Base-by-base conservation (phyloP, 2,888 invertebrate genomes). In the Allophyes oxyacanthae region DNA sequence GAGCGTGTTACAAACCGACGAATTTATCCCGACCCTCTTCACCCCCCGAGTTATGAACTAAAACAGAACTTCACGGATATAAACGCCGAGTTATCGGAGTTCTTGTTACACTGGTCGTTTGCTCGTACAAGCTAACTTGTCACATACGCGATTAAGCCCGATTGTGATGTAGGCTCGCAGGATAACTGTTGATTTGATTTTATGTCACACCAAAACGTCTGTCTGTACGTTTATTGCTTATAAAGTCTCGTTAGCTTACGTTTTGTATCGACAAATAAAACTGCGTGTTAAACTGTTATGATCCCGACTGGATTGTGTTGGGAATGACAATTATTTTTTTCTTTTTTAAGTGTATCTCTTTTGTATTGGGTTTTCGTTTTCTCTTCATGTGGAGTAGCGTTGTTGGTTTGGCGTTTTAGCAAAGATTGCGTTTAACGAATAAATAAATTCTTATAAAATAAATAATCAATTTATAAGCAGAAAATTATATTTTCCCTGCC, bases 151-250 rank as follows among this genome's bases (percentile, higher is more conserved):
- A 92, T 92, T 92, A 92, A 91, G 86, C 89, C 87, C 92, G 92
- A 94, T 94, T 92, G 93, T 93, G 92, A 94, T 92, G 90, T 93
- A 93, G 92, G 91, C 92, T 85, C 87, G 83, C 88, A 81, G 93
- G 93, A 93, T 94, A 94, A 92, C 92, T 92, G 93, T 92, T 94
- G 92, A 94, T 94, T 94, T 92, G 93, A 93, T 94, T 94, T 94
- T 94, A 94, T 94, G 93, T 89, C 82, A 89, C 89, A 87, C 88
- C 91, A 85, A 90, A 92, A 90, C 91, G 92, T 93, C 93, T 93
- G 92, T 91, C 88, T 88, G 89, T 84, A 82, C 92, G 87, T 91
- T 91, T 92, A 93, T 91, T 89, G 93, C 88, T 87, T 90, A 88
- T 93, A 92, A 93, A 93, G 83, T 91, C 91, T 92, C 85, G 89